phyloP scores from a whole-genome alignment of 2,888 invertebrate species.

The Apotomis betuletana region DNA sequence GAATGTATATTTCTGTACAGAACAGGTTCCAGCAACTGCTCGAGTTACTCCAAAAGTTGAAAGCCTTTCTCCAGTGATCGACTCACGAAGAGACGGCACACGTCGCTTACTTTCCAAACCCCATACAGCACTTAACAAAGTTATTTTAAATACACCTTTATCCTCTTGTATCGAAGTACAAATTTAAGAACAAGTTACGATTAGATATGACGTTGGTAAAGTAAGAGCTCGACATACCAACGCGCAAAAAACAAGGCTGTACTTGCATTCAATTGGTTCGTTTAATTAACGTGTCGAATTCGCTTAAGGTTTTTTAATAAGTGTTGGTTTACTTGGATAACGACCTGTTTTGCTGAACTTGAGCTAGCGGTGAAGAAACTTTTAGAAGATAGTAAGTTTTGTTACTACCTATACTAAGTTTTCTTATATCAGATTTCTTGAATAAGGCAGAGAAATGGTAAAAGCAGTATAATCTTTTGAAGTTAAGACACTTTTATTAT shows the following conservation, averaged over 20 bases:
- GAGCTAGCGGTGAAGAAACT: background rate
- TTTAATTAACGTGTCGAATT: conserved; percentile 34
- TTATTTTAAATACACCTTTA: background rate
- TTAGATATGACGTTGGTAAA: background rate
- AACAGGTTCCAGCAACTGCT: conserved; percentile 23
- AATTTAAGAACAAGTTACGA: background rate
- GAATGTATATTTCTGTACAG: conserved; percentile 1
- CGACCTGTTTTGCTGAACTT: background rate
- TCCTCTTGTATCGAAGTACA: background rate
- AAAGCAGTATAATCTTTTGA: too few species aligned
- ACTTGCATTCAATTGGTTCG: conserved; percentile 27
- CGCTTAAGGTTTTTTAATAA: conserved; percentile 23
- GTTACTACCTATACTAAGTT: too few species aligned
- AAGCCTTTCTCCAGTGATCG: conserved; percentile 39
- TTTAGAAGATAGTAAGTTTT: background rate
- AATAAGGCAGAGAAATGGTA: too few species aligned
- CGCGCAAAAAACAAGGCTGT: conserved; percentile 30
- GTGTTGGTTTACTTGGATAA: conserved; percentile 1
- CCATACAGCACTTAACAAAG: background rate
- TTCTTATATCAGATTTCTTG: too few species aligned
- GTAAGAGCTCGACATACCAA: conserved; percentile 21
- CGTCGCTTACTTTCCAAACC: background rate
- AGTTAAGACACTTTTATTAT: too few species aligned
- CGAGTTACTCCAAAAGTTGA: conserved; percentile 22
- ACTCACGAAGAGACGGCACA: conserved; percentile 14